Base-by-base conservation (phyloP, 2,888 invertebrate genomes). In the Leptinotarsa tumamoca region DNA sequence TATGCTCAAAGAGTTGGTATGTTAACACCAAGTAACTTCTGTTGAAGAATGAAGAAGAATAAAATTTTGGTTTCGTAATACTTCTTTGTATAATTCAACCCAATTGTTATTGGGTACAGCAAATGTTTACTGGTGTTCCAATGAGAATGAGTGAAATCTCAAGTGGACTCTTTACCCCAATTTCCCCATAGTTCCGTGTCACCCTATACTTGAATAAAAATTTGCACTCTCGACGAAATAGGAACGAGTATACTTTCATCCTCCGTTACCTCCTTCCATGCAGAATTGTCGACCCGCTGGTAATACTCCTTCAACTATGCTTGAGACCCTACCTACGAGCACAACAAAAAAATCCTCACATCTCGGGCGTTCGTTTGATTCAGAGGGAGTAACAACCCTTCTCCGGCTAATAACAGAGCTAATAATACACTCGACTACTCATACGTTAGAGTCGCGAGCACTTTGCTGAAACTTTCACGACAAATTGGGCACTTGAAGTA, bases 341-440 rank as follows among this genome's bases (percentile, higher is more conserved):
- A 58, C 58, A 63, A 63, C 58, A 63, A 63, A 63, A 56, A 43
- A 63, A 63, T 63, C 63, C 43, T 63, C n/a, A 43, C 63, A 63
- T 63, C 63, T 43, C 33, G 10, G 63, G 63, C 33, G 63, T 63
- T 63, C 63, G n/a, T 33, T 27, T 13, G 63, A 43, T 63, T 63
- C 63, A 68, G 51, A 23, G 51, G 68, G 21, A 52, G 68, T n/a
- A 51, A 68, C 69, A 69, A 69, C 69, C 69, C 69, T 69, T 69
- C 69, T 69, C 33, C 69, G 27, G 56, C 69, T 69, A 69, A 69
- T 69, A 69, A 69, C 69, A 43, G 58, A 58, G 63, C 63, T 56
- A 69, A 54, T 69, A 27, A 51, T 15, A 23, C 27, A 18, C 68
- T 50, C 51, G 27, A 27, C 68, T 54, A 68, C 54, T 68, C 27